Percentiles rank a stretch among this genome's conserved stretches.
These are phyloP conservation scores for Crepidodera aurea DNA, from an alignment of 2,888 invertebrate genomes.

Conservation along the genomic window DNA sequence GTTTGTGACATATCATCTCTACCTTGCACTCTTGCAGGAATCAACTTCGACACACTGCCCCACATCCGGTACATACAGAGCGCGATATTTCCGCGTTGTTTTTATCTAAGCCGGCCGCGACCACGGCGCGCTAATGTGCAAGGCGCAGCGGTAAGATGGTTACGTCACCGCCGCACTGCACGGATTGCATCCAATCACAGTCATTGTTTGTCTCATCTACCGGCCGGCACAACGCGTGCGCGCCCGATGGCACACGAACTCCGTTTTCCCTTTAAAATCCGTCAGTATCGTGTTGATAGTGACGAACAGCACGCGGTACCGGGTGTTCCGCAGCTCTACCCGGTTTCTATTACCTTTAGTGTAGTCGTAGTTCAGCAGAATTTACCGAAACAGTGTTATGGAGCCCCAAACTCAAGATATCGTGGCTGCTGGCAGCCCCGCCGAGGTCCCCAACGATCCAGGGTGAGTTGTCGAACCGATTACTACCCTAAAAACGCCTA, in stretches of 20 bases:
- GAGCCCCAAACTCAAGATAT: slow-evolving; percentile 82
- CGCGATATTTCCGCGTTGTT: slow-evolving; percentile 44
- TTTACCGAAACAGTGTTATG: slow-evolving; percentile 61
- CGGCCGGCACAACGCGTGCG: slow-evolving; percentile 48
- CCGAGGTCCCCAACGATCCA: slow-evolving; percentile 94
- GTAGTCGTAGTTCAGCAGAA: slow-evolving; percentile 67
- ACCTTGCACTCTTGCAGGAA: slow-evolving; percentile 10
- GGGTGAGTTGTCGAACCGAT: slow-evolving; percentile 69
- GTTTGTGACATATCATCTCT: slow-evolving; percentile 9
- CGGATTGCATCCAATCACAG: slow-evolving; percentile 63
- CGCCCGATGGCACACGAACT: slow-evolving; percentile 53
- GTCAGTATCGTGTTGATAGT: slow-evolving; percentile 75
- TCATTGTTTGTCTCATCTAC: slow-evolving; percentile 55
- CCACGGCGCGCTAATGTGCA: slow-evolving; percentile 42
- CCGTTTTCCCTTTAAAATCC: slow-evolving; percentile 55
- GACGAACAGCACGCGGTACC: slow-evolving; percentile 69
- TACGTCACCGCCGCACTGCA: slow-evolving; percentile 59
- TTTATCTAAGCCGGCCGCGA: slow-evolving; percentile 38
- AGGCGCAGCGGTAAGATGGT: slow-evolving; percentile 49
- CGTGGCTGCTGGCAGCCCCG: slow-evolving; percentile 79
- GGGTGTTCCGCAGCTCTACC: slow-evolving; percentile 69
- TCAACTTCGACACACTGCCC: slow-evolving; percentile 46
- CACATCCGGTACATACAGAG: slow-evolving; percentile 42
- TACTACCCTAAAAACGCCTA: slow-evolving; percentile 26
- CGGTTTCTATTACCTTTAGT: slow-evolving; percentile 62